phyloP scores from a whole-genome alignment of 2,797 vertebrate genomes.

The Phyllotis vaccarum region DNA sequence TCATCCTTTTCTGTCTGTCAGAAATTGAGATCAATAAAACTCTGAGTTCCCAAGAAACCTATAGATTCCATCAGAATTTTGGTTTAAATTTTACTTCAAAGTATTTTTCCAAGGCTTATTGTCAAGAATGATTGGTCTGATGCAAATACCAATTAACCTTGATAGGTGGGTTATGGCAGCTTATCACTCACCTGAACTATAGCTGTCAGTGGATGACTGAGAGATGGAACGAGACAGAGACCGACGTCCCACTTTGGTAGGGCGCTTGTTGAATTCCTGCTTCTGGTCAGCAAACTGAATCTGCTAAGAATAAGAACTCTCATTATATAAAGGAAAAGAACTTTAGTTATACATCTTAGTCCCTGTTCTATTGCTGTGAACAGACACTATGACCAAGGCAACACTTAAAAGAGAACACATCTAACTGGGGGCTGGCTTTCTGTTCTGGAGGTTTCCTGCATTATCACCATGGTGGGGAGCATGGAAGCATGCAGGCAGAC shows the following conservation, averaged over 20 bases:
- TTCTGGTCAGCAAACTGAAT: slow-evolving; percentile 99
- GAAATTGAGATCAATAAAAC: not conserved
- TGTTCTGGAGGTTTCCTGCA: not conserved
- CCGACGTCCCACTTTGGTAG: slow-evolving; percentile 97
- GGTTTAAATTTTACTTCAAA: slow-evolving; percentile 57
- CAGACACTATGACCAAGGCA: not conserved
- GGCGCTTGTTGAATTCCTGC: slow-evolving; percentile 99
- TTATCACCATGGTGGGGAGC: no score
- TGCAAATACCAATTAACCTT: not conserved
- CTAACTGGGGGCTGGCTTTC: not conserved
- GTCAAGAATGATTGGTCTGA: not conserved
- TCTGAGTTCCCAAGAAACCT: slow-evolving; percentile 24
- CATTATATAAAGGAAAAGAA: slow-evolving; percentile 6
- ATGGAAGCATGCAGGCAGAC: not conserved
- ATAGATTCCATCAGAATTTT: slow-evolving; percentile 58
- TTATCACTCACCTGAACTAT: slow-evolving; percentile 95
- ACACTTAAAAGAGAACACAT: not conserved
- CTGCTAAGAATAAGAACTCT: slow-evolving; percentile 85
- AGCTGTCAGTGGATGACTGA: slow-evolving; percentile 99
- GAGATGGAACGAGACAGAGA: slow-evolving; percentile 99
- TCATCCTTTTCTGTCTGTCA: not conserved
- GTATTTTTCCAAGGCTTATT: slow-evolving; percentile 26
- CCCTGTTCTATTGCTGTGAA: not conserved
- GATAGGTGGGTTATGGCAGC: not conserved
- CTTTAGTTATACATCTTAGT: not conserved